Base-by-base conservation (phyloP, 2,888 invertebrate genomes). In the Scaptomyza flava region DNA sequence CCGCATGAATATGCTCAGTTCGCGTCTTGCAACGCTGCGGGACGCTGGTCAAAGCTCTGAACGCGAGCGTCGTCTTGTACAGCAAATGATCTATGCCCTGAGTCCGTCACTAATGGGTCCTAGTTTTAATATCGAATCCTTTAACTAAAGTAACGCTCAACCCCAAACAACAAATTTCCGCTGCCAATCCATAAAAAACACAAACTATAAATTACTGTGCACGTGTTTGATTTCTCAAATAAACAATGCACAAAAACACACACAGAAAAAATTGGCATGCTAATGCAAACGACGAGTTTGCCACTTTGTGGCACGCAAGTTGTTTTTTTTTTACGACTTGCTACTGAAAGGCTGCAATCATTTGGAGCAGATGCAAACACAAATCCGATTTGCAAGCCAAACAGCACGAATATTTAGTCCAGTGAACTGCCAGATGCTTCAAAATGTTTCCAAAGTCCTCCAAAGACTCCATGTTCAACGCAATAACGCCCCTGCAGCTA, bases 1-100 rank as follows among this genome's bases (percentile, higher is more conserved):
- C 2, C 77, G 77, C 14, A 59, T 67, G 61, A 61, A 46, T 36
- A 47, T 63, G 36, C 30, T 78, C 33, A 61, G 30, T 38, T 20
- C 33, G 12, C 68, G 54, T 0, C 27, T 78, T 1, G 51, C 46
- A 0, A 7, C 42, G 41, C 23, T 75, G 9, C 50, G 58, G 0
- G 53, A 48, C 3, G 1, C 8, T 6, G 0, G 7, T 9, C 12
- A 27, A 0, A 5, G 2, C 0, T 0, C 12, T 0, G 27, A 17
- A 0, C 38, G 51, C 0, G 66, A 67, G 0, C 59, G 53, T 0
- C 17, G 8, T 14, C 17, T 78, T 1, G 74, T 73, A 11, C 50
- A 73, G 3, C 59, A 63, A 27, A 78, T 75, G 62, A 68, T 75
- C 11, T 60, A 58, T n/a, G 69, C 52, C 0, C 8, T 75, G 12